phyloP scores from a whole-genome alignment of 2,888 invertebrate genomes.

The Asteroscopus sphinx region DNA sequence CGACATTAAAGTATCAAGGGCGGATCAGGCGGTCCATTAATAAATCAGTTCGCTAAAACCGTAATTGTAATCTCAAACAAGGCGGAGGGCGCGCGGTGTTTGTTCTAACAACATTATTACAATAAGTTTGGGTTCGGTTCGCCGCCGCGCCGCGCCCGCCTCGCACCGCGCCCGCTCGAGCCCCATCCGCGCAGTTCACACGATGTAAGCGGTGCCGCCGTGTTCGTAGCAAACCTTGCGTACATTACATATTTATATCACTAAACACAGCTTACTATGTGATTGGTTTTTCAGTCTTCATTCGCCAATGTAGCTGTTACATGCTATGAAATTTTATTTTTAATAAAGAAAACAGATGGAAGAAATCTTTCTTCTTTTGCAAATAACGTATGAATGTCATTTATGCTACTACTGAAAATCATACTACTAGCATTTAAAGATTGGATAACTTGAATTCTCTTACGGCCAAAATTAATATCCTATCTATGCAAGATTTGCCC shows the following conservation, averaged over 20 bases:
- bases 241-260: constrained; percentile 28
- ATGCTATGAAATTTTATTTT: no score
- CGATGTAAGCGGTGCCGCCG: constrained; percentile 57
- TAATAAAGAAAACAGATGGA: no score
- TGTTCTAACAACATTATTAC: constrained; percentile 90
- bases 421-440: no score
- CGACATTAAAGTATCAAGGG: constrained; percentile 88
- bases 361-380: no score
- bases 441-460: no score
- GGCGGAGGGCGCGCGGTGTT: constrained; percentile 84
- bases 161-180: constrained; percentile 37
- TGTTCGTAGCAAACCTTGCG: constrained; percentile 48
- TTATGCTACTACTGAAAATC: no score
- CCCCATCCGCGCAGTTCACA: constrained; percentile 73
- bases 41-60: constrained; percentile 90
- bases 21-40: constrained; percentile 89
- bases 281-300: not conserved
- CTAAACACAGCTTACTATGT: constrained; percentile 15
- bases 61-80: constrained; percentile 90
- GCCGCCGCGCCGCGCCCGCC: constrained; percentile 63
- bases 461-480: no score
- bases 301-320: no score
- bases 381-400: no score
- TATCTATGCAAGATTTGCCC: no score
- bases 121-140: constrained; percentile 86